Evolutionary conservation across 1,140 invertebrate genomes (phyloP).

Genomic region (Neelides sp.): DNA sequence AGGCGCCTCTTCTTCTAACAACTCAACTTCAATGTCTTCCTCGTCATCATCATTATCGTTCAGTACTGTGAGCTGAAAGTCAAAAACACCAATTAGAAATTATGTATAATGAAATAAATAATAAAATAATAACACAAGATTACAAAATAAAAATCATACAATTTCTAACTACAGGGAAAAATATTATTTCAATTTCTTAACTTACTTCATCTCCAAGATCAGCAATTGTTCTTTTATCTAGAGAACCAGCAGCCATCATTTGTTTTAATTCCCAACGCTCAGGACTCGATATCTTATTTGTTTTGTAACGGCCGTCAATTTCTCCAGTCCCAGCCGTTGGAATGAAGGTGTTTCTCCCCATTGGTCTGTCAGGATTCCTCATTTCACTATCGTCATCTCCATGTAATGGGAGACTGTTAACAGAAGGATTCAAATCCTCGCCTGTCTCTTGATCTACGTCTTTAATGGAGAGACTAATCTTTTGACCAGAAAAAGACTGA

Average conservation of each 20-base stretch:
- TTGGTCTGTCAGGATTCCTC: constrained; percentile 76
- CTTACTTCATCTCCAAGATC: constrained; percentile 86
- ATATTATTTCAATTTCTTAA: constrained; percentile 36
- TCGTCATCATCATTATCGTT: constrained; percentile 82
- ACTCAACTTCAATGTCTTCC: constrained; percentile 97
- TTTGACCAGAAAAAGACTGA: constrained; percentile 76
- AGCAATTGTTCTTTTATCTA: constrained; percentile 74
- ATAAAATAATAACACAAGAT: background rate
- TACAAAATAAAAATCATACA: background rate
- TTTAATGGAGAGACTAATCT: constrained; percentile 94
- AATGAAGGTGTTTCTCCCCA: constrained; percentile 53
- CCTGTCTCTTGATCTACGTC: constrained; percentile 94
- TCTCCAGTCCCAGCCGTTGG: constrained; percentile 58
- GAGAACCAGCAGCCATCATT: constrained; percentile 73
- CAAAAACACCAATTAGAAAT: too few species aligned
- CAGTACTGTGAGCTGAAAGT: constrained; percentile 42
- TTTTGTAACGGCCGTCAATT: constrained; percentile 58
- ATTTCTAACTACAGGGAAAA: constrained; percentile 27
- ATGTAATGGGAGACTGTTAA: constrained; percentile 32
- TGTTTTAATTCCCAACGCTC: constrained; percentile 82
- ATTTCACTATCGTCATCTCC: constrained; percentile 29
- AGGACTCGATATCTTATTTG: constrained; percentile 87
- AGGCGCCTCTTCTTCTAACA: constrained; percentile 96
- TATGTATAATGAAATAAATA: background rate
- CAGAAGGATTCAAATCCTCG: constrained; percentile 81